Conservation (phyloP, 2,888 invertebrate species). For the Tridacna crocea region DNA sequence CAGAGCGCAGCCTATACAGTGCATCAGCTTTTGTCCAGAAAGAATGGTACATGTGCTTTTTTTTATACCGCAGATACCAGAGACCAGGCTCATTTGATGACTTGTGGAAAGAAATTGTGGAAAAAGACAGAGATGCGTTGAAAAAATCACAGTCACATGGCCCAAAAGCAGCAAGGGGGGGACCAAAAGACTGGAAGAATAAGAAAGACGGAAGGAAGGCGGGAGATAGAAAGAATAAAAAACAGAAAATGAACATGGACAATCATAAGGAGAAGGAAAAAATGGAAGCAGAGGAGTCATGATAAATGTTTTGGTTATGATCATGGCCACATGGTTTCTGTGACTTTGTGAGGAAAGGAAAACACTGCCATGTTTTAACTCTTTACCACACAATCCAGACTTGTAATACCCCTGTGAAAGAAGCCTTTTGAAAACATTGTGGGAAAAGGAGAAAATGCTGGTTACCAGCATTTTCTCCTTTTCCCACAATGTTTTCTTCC, state of each 20-base stretch:
- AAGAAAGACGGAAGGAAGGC: neutral
- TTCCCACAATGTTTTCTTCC: neutral
- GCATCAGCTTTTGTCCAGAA: too few relatives aligned
- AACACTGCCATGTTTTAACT: neutral
- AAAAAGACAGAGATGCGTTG: conserved; percentile 28
- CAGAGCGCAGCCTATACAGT: too few relatives aligned
- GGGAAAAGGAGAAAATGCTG: neutral
- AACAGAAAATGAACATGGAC: conserved; percentile 8
- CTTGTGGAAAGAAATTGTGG: conserved; percentile 63
- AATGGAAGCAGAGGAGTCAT: conserved; percentile 6
- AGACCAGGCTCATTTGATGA: conserved; percentile 63
- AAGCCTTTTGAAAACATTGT: neutral
- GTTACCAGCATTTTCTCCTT: neutral
- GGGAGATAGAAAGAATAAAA: conserved; percentile 6
- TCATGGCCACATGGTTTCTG: too few relatives aligned
- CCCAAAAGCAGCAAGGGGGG: neutral
- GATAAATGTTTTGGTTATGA: neutral
- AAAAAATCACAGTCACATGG: neutral
- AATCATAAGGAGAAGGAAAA: conserved; percentile 17
- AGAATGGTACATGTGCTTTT: too few relatives aligned
- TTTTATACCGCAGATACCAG: conserved; percentile 58
- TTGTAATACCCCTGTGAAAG: neutral
- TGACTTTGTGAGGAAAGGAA: neutral
- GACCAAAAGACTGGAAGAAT: conserved; percentile 1
- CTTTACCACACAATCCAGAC: neutral